Evolutionary conservation across 2,888 invertebrate species (phyloP).

Genomic region (Asteroscopus sphinx): DNA sequence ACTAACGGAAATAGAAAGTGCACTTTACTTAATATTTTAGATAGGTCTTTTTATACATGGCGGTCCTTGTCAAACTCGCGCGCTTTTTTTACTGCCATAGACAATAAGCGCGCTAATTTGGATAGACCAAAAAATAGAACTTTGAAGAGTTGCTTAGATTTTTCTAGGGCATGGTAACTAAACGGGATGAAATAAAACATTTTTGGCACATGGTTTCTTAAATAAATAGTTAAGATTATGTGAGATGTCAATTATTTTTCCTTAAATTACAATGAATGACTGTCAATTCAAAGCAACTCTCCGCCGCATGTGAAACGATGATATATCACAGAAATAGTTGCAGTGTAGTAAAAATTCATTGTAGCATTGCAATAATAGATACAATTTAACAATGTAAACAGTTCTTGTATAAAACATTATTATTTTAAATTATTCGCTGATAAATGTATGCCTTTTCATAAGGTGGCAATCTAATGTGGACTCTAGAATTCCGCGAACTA

Average conservation of each 20-base stretch:
- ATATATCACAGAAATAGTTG: conserved; percentile 78
- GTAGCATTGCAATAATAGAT: conserved; percentile 46
- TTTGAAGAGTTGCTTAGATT: conserved; percentile 53
- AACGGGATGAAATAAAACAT: conserved; percentile 21
- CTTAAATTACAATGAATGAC: conserved; percentile 16
- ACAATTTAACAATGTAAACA: conserved; percentile 29
- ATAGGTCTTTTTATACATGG: conserved; percentile 53
- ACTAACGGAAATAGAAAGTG: conserved; percentile 75
- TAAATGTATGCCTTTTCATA: conserved; percentile 8
- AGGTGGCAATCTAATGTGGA: conserved; percentile 18
- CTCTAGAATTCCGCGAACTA: too few species aligned
- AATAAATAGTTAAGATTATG: conserved; percentile 40
- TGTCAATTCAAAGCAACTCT: conserved; percentile 60
- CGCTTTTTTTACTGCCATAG: conserved; percentile 45
- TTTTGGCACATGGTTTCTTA: conserved; percentile 67
- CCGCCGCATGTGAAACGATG: conserved; percentile 66
- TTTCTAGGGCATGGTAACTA: conserved; percentile 14
- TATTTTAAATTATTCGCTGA: conserved; percentile 38
- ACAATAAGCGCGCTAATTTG: conserved; percentile 49
- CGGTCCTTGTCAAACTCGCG: conserved; percentile 37
- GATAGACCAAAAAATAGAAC: conserved; percentile 46
- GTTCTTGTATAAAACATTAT: conserved; percentile 16
- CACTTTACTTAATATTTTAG: conserved; percentile 67
- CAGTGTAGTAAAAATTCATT: conserved; percentile 45
- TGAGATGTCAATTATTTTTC: conserved; percentile 25